Percentiles rank a stretch among this genome's conserved stretches.
phyloP scores from a whole-genome alignment of 2,888 invertebrate species.

The Hylaea fasciaria region DNA sequence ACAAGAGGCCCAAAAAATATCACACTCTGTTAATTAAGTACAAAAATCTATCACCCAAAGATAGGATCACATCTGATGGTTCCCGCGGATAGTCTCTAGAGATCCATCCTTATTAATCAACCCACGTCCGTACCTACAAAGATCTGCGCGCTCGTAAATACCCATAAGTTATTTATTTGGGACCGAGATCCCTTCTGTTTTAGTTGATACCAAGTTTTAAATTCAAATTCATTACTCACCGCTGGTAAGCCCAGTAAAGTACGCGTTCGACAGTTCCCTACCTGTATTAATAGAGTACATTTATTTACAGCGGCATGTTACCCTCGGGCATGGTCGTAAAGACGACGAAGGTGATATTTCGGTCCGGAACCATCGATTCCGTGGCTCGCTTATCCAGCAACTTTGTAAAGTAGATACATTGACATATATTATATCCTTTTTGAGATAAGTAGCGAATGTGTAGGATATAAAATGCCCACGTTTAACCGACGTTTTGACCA shows the following conservation, averaged over 20 bases:
- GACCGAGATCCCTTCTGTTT: slow-evolving; percentile 22
- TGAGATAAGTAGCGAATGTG: slow-evolving; percentile 30
- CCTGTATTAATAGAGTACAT: slow-evolving; percentile 43
- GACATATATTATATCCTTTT: slow-evolving; percentile 39
- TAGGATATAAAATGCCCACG: neutral
- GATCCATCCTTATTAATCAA: slow-evolving; percentile 31
- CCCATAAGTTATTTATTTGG: slow-evolving; percentile 32
- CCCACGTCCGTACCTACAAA: slow-evolving; percentile 26
- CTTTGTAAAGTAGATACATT: slow-evolving; percentile 31
- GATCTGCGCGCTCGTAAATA: slow-evolving; percentile 23
- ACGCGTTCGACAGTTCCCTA: slow-evolving; percentile 38
- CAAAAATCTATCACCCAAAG: neutral
- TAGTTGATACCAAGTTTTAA: slow-evolving; percentile 34
- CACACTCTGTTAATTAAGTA: too few relatives aligned
- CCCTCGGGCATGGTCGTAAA: slow-evolving; percentile 41
- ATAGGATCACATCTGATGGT: slow-evolving; percentile 13
- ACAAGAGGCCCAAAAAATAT: too few relatives aligned
- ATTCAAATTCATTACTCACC: slow-evolving; percentile 42
- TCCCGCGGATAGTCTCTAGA: slow-evolving; percentile 22
- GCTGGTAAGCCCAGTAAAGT: slow-evolving; percentile 31
- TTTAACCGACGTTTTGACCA: neutral
- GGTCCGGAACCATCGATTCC: slow-evolving; percentile 39
- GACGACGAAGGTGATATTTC: slow-evolving; percentile 37
- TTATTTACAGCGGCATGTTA: slow-evolving; percentile 37
- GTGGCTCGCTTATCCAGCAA: slow-evolving; percentile 38